Conservation (phyloP, 2,797 vertebrate genomes). For the Lacerta bilineata region DNA sequence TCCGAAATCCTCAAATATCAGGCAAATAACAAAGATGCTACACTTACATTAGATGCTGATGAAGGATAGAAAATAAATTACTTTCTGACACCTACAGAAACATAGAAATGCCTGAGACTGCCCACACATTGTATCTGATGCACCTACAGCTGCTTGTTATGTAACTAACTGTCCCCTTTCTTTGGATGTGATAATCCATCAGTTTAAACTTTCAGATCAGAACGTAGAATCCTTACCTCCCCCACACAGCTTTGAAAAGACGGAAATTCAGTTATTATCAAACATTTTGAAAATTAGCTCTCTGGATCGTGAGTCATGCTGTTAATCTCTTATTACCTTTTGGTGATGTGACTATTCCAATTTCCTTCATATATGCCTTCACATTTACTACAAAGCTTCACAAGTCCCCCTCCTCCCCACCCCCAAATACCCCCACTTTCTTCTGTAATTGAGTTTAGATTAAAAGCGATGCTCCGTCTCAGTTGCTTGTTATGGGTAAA, state of each 20-base stretch:
- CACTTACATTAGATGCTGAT: slow-evolving; percentile 1
- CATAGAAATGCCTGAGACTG: not conserved
- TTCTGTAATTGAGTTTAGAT: slow-evolving; percentile 35
- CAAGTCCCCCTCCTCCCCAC: not conserved
- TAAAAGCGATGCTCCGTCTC: not conserved
- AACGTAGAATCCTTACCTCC: not conserved
- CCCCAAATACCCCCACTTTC: not conserved
- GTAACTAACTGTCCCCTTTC: slow-evolving; percentile 9
- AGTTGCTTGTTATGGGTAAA: slow-evolving; percentile 28
- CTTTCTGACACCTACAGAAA: slow-evolving; percentile 2
- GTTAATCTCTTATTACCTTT: slow-evolving; percentile 22
- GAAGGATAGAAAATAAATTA: slow-evolving; percentile 4
- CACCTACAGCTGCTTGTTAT: not conserved
- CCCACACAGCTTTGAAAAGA: not conserved
- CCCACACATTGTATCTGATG: not conserved
- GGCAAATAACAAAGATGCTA: not conserved
- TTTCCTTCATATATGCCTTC: not conserved
- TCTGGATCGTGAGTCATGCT: slow-evolving; percentile 36
- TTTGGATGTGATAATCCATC: slow-evolving; percentile 9
- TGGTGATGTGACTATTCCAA: slow-evolving; percentile 5
- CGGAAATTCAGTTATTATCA: not conserved
- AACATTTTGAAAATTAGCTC: slow-evolving; percentile 29
- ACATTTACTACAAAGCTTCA: slow-evolving; percentile 20
- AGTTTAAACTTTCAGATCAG: slow-evolving; percentile 10
- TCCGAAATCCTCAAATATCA: not conserved